A percentile compares a stretch with the other conserved stretches of the same genome.
Conservation (phyloP, 2,797 vertebrate genomes). For the Pyrocephalus nanus region DNA sequence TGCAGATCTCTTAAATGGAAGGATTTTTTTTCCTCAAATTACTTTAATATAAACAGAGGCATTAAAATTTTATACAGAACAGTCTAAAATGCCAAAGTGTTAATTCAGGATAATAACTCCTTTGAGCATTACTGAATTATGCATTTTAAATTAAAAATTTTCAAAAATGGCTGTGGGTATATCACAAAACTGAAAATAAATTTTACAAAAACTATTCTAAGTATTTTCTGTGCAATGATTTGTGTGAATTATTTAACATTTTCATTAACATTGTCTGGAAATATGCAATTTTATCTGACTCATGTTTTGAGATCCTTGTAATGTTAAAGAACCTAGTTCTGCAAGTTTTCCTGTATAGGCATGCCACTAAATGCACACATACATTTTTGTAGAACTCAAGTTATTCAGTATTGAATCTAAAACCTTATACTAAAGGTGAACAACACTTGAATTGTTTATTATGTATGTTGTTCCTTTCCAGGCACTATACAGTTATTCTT, state of each 20-base stretch:
- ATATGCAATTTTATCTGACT: not conserved
- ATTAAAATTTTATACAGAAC: constrained; percentile 14
- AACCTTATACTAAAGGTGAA: not conserved
- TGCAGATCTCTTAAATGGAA: not conserved
- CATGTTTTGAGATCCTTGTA: not conserved
- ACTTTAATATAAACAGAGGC: constrained; percentile 31
- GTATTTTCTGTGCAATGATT: constrained; percentile 18
- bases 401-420: not conserved
- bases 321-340: not conserved
- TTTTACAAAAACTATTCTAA: constrained; percentile 27
- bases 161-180: not conserved
- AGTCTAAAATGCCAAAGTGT: constrained; percentile 19
- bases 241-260: constrained; percentile 56
- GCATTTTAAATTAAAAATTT: constrained; percentile 51
- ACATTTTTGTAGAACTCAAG: not conserved
- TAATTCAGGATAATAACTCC: constrained; percentile 36
- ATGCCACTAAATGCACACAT: not conserved
- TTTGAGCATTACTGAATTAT: constrained; percentile 31
- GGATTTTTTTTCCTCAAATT: not conserved
- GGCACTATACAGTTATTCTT: not conserved
- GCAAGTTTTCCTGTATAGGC: not conserved
- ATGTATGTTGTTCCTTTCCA: not conserved
- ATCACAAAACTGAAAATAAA: constrained; percentile 32
- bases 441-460: not conserved
- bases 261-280: constrained; percentile 36